phyloP scores from a whole-genome alignment of 2,888 invertebrate genomes.

The Metacarcinus magister region DNA sequence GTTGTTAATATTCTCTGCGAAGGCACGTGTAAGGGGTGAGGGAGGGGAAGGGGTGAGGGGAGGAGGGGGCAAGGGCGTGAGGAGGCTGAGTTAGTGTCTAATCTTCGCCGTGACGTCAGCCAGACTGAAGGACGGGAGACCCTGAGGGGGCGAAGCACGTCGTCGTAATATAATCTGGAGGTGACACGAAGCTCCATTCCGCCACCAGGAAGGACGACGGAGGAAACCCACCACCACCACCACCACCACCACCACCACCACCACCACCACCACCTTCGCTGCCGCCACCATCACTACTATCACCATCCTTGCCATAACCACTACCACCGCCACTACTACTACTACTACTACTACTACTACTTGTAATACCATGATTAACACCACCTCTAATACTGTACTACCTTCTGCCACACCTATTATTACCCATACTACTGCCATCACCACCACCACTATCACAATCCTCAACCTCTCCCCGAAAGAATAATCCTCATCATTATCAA shows the following conservation, averaged over 20 bases:
- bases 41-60: neutral
- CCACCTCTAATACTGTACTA: neutral
- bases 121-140: neutral
- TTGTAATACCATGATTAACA: neutral
- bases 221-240: neutral
- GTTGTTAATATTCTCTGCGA: slow-evolving; percentile 12
- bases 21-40: neutral
- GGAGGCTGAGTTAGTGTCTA: slow-evolving; percentile 8
- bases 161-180: neutral
- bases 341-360: too few relatives aligned
- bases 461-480: neutral
- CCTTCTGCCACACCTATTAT: neutral
- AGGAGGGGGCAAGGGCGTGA: neutral
- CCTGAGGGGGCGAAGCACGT: neutral
- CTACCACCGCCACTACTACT: neutral
- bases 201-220: neutral
- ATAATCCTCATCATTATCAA: neutral
- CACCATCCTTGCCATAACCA: neutral
- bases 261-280: neutral
- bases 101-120: neutral
- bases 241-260: slow-evolving; percentile 1
- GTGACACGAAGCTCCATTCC: neutral
- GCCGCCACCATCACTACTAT: neutral
- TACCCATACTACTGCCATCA: neutral
- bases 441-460: neutral